These are phyloP conservation scores for Poecilia picta DNA, from an alignment of 2,797 vertebrate species.

Conservation along the genomic window DNA sequence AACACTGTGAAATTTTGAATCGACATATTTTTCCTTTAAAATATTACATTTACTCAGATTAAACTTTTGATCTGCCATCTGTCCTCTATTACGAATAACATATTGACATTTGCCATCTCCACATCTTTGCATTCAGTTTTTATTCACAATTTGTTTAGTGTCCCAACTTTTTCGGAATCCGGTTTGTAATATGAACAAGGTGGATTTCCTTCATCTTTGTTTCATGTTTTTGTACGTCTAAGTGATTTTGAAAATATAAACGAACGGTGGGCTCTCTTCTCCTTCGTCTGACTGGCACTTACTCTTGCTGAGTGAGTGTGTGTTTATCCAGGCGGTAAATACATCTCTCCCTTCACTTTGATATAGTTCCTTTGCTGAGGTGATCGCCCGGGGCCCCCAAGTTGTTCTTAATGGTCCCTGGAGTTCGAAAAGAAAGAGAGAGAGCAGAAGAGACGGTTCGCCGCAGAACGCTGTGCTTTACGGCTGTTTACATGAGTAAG, in stretches of 20 bases:
- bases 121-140: no score
- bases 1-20: no score
- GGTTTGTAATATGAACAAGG: background rate
- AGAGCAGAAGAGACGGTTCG: constrained; percentile 39
- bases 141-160: no score
- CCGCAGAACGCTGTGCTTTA: constrained; percentile 71
- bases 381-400: constrained; percentile 36
- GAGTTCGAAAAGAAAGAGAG: constrained; percentile 39
- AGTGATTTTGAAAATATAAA: background rate
- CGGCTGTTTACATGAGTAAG: constrained; percentile 78
- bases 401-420: constrained; percentile 64
- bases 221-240: background rate
- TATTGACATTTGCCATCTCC: no score
- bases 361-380: constrained; percentile 71
- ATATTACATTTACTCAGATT: no score
- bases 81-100: no score
- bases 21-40: no score
- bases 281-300: constrained; percentile 52
- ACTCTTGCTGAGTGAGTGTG: constrained; percentile 64
- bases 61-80: no score
- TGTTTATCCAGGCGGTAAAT: constrained; percentile 80
- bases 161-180: no score
- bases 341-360: constrained; percentile 70
- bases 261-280: constrained; percentile 4
- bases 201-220: background rate